Evolutionary conservation across 2,888 invertebrate genomes (phyloP).

Genomic region (Hirudinaria manillensis): DNA sequence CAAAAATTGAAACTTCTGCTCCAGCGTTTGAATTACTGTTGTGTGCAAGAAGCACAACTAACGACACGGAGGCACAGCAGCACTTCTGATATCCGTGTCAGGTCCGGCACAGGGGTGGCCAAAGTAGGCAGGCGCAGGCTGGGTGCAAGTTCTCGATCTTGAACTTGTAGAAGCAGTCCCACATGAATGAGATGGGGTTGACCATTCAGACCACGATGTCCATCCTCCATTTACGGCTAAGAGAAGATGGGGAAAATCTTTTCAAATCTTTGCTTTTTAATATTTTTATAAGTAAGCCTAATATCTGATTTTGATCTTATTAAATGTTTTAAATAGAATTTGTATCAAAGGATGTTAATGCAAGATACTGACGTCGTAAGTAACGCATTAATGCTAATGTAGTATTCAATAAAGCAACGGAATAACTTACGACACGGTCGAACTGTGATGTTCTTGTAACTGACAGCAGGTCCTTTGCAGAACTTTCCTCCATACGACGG

Average conservation of each 20-base stretch:
- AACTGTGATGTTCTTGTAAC: constrained; percentile 24
- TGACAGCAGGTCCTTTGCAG: constrained; percentile 12
- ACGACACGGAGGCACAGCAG: constrained; percentile 32
- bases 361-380: too few relatives aligned
- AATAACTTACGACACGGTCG: constrained; percentile 26
- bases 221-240: constrained; percentile 35
- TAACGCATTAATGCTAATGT: too few relatives aligned
- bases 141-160: constrained; percentile 32
- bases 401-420: neutral
- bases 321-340: neutral
- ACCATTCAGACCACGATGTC: constrained; percentile 35
- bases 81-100: constrained; percentile 16
- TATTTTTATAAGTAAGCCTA: neutral
- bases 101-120: constrained; percentile 34
- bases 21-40: too few relatives aligned
- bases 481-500: constrained; percentile 15
- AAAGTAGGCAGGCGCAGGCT: constrained; percentile 29
- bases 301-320: neutral
- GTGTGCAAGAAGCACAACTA: constrained; percentile 8
- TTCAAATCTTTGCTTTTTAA: too few relatives aligned
- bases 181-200: constrained; percentile 33
- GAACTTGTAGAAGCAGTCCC: constrained; percentile 20
- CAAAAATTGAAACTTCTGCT: too few relatives aligned
- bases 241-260: neutral
- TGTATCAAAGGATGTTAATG: too few relatives aligned